phyloP scores from a whole-genome alignment of 2,113 vertebrate genomes.

The Dipodomys spectabilis region DNA sequence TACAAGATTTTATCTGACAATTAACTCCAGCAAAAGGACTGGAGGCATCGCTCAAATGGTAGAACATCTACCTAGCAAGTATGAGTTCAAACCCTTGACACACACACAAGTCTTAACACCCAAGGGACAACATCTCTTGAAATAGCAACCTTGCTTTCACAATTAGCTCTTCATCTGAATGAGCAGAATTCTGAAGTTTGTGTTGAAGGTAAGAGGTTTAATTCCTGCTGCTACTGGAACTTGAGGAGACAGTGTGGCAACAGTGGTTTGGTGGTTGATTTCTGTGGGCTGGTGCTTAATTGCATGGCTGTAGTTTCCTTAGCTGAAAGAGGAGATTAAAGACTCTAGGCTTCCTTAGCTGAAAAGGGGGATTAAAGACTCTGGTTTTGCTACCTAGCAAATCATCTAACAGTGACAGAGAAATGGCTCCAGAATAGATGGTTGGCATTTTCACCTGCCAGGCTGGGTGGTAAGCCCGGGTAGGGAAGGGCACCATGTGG shows the following conservation, averaged over 20 bases:
- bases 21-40: too few species aligned
- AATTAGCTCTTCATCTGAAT: not conserved
- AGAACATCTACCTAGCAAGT: too few species aligned
- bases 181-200: not conserved
- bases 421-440: too few species aligned
- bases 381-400: not conserved
- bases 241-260: not conserved
- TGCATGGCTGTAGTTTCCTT: not conserved
- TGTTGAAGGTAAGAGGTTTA: not conserved
- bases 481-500: too few species aligned
- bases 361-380: conserved; percentile 6
- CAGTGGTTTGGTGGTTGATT: not conserved
- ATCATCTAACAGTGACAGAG: not conserved
- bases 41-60: too few species aligned
- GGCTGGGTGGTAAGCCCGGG: too few species aligned
- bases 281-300: not conserved
- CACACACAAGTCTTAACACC: not conserved
- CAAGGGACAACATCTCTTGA: not conserved
- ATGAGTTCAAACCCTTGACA: too few species aligned
- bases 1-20: too few species aligned
- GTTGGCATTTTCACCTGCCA: too few species aligned
- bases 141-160: not conserved
- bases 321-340: not conserved
- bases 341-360: not conserved
- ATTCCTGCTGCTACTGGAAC: not conserved